Conservation (phyloP, 2,113 vertebrate species). For the Chrysochloris asiatica region DNA sequence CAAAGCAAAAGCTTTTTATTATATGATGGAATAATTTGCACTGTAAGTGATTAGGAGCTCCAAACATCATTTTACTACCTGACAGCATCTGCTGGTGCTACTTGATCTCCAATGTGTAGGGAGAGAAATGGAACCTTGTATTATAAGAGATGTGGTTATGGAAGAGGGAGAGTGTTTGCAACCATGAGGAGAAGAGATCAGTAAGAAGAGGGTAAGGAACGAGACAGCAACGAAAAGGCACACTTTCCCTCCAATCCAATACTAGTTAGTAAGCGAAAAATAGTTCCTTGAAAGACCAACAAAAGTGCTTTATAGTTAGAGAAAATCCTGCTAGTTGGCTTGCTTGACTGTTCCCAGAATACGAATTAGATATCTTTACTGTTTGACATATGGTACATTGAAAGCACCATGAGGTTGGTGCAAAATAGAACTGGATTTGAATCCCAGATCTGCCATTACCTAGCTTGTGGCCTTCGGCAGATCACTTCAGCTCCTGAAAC, state of each 20-base stretch:
- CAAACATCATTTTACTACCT: not conserved
- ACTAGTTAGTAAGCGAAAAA: not conserved
- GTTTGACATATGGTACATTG: not conserved
- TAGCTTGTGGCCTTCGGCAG: no score
- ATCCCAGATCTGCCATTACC: not conserved
- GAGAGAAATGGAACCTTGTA: not conserved
- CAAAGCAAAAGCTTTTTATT: no score
- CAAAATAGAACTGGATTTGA: not conserved
- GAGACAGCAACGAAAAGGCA: not conserved
- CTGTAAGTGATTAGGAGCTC: not conserved
- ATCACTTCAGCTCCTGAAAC: not conserved
- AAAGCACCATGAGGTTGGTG: not conserved
- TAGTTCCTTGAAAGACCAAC: not conserved
- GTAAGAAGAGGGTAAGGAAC: not conserved
- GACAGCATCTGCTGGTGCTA: not conserved
- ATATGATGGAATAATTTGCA: not conserved
- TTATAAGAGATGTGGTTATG: not conserved
- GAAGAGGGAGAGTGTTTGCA: constrained; percentile 9
- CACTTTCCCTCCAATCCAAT: not conserved
- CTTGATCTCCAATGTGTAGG: not conserved
- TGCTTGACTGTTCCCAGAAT: not conserved
- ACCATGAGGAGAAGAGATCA: not conserved
- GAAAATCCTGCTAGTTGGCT: not conserved
- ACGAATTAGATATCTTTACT: not conserved
- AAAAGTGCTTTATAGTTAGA: not conserved